A percentile compares a stretch with the other conserved stretches of the same genome.
Evolutionary conservation across 2,113 vertebrate genomes (phyloP).

Genomic region (Osmerus eperlanus): DNA sequence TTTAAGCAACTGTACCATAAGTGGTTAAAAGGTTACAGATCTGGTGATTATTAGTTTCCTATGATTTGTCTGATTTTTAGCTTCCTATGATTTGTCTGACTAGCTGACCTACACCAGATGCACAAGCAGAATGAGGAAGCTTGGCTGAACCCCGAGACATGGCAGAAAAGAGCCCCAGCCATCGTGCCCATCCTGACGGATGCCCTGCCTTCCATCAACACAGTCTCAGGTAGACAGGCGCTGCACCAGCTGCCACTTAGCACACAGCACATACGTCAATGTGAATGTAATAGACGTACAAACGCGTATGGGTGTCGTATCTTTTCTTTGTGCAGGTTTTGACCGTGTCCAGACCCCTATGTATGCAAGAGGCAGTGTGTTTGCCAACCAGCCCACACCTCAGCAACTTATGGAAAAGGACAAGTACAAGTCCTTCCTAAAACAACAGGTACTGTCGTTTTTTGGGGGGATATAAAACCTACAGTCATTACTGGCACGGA

Average conservation of each 20-base stretch:
- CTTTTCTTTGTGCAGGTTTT: conserved; percentile 64
- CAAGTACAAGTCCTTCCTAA: conserved; percentile 87
- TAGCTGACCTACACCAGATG: conserved; percentile 92
- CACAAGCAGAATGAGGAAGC: conserved; percentile 88
- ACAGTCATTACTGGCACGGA: background rate
- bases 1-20: too few relatives aligned
- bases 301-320: background rate
- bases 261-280: background rate
- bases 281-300: background rate
- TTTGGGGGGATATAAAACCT: background rate
- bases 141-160: conserved; percentile 78
- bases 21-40: too few relatives aligned
- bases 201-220: conserved; percentile 73
- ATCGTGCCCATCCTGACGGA: conserved; percentile 59
- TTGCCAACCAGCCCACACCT: conserved; percentile 67
- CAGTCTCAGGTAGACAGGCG: conserved; percentile 76
- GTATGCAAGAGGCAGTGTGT: conserved; percentile 81
- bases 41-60: background rate
- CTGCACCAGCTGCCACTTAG: background rate
- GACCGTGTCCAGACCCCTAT: conserved; percentile 73
- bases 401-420: conserved; percentile 80
- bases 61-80: conserved; percentile 46
- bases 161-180: conserved; percentile 75
- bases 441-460: conserved; percentile 70
- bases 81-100: conserved; percentile 49